Conservation (phyloP, 2,113 vertebrate genomes). For the Pluvialis apricaria region DNA sequence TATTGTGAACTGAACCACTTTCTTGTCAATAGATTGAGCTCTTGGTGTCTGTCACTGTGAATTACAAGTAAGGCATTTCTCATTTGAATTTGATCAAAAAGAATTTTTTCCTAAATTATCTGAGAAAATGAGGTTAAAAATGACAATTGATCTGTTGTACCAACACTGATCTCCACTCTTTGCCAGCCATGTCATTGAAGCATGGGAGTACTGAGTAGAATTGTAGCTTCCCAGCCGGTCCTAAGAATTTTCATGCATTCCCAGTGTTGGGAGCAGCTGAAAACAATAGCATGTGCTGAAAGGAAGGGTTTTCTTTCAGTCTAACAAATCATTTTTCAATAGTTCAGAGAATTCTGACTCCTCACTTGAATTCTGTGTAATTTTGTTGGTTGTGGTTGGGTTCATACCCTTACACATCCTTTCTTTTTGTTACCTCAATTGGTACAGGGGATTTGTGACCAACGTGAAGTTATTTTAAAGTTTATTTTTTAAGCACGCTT, state of each 20-base stretch:
- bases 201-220: neutral
- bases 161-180: neutral
- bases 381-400: neutral
- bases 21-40: neutral
- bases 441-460: neutral
- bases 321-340: neutral
- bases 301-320: neutral
- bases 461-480: neutral
- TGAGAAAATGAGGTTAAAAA: neutral
- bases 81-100: neutral
- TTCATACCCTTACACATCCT: neutral
- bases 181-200: neutral
- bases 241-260: neutral
- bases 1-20: neutral
- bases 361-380: neutral
- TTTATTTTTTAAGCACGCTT: neutral
- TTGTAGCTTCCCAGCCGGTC: neutral
- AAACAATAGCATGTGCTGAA: neutral
- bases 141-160: neutral
- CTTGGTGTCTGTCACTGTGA: neutral
- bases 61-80: neutral
- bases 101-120: neutral
- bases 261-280: neutral
- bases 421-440: neutral
- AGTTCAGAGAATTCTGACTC: neutral